Base-by-base conservation (phyloP, 2,797 vertebrate species). In the Centropyge bicolor region DNA sequence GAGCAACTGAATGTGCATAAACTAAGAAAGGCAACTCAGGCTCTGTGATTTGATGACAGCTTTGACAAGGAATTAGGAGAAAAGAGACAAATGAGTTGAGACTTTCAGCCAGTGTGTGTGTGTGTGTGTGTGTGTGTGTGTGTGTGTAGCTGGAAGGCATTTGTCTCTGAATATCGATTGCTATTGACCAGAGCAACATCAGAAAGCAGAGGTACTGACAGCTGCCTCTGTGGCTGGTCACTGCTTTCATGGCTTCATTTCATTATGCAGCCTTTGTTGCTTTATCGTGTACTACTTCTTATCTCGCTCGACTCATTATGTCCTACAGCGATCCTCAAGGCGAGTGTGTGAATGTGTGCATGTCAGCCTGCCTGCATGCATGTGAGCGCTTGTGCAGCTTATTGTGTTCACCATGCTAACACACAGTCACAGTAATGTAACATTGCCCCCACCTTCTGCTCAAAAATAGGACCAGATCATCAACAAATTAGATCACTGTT, bases 91-190 rank as follows among this genome's bases (percentile, higher is more conserved):
- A 81, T 82, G 46, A 81, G 49, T 51, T 64, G 55, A 79, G 69
- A 74, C 69, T 57, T 61, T 80, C 61, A 76, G 40, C 68, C 22
- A 24, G 70, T 11, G 35, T 20, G 36, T n/a, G 35, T n/a, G 62
- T 64, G 66, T 68, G 82, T 72, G 63, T 63, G 63, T 63, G 75
- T 75, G 51, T 65, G 62, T 64, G 66, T 68, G 82, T 72, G 63
- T 63, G 63, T 63, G 75, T 75, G 51, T 65, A 64, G 70, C 40
- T 59, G 43, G 63, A 79, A 84, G 38, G 51, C 52, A 40, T 78
- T 85, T 83, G 78, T 82, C 71, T 84, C 62, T 65, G 22, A 73
- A 68, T 86, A 92, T 93, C 22, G 82, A 92, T 83, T 64, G 1
- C 70, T 82, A 85, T 88, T 76, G 91, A 87, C 75, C 71, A 54